phyloP scores from a whole-genome alignment of 2,888 invertebrate genomes.

The Callimorpha dominula region DNA sequence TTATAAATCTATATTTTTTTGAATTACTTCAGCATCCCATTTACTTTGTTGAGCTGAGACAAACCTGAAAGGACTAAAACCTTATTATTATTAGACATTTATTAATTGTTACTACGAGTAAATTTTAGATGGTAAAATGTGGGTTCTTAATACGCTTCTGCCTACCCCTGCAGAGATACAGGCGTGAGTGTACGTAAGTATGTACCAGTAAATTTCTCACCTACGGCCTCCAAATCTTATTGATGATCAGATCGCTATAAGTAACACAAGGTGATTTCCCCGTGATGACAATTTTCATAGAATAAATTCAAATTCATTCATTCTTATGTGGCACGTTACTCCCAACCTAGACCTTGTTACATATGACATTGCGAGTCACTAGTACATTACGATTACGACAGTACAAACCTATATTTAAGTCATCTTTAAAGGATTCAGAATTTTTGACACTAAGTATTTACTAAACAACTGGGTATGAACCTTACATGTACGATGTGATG shows the following conservation, averaged over 20 bases:
- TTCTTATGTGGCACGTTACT: constrained; percentile 13
- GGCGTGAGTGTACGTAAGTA: no score
- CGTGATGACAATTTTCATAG: constrained; percentile 14
- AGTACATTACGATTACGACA: no score
- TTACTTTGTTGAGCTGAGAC: no score
- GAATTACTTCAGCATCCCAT: no score
- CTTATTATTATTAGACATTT: neutral
- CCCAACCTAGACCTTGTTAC: constrained; percentile 7
- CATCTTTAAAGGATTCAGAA: no score
- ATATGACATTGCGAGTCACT: neutral
- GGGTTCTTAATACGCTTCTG: no score
- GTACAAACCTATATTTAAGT: neutral
- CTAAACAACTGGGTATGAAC: no score
- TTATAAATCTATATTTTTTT: no score
- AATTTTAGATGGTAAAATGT: no score
- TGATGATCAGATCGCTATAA: constrained; percentile 9
- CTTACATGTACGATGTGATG: no score
- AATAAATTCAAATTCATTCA: constrained; percentile 11
- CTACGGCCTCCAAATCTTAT: constrained; percentile 5
- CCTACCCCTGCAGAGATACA: no score
- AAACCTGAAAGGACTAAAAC: neutral
- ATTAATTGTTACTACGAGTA: neutral
- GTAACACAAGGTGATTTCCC: constrained; percentile 18
- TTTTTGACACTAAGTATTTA: no score
- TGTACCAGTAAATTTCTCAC: neutral